phyloP scores from a whole-genome alignment of 2,113 vertebrate species.

The Grallaria varia region DNA sequence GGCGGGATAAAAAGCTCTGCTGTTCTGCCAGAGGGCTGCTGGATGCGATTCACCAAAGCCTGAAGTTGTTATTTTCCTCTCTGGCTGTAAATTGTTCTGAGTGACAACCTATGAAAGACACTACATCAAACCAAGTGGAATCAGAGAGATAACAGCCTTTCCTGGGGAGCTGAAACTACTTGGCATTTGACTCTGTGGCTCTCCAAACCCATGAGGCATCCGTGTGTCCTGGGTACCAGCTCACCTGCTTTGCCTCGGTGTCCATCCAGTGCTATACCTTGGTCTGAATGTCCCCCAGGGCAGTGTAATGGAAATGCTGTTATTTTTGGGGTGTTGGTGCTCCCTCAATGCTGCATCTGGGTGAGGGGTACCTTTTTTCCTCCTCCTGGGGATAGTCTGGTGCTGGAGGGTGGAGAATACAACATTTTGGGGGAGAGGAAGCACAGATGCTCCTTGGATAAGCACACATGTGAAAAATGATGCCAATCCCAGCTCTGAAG shows the following conservation, averaged over 20 bases:
- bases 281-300: rapidly evolving
- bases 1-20: background rate
- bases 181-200: background rate
- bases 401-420: background rate
- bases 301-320: rapidly evolving
- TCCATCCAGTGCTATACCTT: rapidly evolving
- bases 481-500: background rate
- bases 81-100: slow-evolving; percentile 14
- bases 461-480: background rate
- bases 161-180: background rate
- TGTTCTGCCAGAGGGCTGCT: background rate
- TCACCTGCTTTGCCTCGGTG: background rate
- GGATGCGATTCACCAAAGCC: background rate
- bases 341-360: background rate
- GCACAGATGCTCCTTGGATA: background rate
- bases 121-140: background rate
- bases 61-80: slow-evolving; percentile 29
- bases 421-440: background rate
- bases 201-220: background rate
- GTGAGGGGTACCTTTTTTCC: background rate
- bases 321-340: background rate
- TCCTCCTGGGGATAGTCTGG: background rate
- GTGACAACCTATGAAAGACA: background rate
- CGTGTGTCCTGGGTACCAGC: background rate
- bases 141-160: background rate